Conservation (phyloP, 2,113 vertebrate genomes). For the Asarcornis scutulata region DNA sequence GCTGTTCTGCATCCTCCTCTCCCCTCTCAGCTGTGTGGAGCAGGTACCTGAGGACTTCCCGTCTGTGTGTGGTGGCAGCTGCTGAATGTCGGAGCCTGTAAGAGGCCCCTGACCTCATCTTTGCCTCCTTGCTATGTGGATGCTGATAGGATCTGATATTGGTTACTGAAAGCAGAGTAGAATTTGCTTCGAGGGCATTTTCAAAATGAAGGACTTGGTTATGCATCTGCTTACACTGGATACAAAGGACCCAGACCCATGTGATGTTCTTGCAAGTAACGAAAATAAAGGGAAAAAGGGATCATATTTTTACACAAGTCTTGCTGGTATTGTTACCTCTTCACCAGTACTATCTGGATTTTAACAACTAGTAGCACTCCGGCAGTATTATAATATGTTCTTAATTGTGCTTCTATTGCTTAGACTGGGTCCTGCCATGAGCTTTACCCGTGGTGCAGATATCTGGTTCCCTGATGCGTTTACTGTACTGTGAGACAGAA, state of each 20-base stretch:
- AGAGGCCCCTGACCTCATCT: fast-evolving
- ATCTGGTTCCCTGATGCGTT: neutral
- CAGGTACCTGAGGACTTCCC: neutral
- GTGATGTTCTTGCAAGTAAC: neutral
- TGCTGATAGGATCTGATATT: fast-evolving
- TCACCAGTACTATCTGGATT: neutral
- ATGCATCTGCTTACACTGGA: neutral
- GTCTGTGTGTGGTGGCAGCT: neutral
- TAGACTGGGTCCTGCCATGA: neutral
- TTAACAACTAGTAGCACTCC: neutral
- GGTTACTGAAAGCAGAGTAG: neutral
- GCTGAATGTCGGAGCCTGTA: neutral
- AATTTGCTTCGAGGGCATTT: fast-evolving
- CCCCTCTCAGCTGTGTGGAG: neutral
- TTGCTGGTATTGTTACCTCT: neutral
- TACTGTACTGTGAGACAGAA: neutral
- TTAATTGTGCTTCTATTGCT: neutral
- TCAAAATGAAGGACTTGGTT: neutral
- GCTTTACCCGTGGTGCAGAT: fast-evolving
- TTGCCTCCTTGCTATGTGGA: neutral
- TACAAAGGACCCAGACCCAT: neutral
- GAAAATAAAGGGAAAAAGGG: neutral
- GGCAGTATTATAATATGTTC: neutral
- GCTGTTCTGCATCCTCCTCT: neutral
- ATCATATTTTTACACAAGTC: neutral